Base-by-base conservation (phyloP, 2,888 invertebrate genomes). In the Acanthosepion esculentum region DNA sequence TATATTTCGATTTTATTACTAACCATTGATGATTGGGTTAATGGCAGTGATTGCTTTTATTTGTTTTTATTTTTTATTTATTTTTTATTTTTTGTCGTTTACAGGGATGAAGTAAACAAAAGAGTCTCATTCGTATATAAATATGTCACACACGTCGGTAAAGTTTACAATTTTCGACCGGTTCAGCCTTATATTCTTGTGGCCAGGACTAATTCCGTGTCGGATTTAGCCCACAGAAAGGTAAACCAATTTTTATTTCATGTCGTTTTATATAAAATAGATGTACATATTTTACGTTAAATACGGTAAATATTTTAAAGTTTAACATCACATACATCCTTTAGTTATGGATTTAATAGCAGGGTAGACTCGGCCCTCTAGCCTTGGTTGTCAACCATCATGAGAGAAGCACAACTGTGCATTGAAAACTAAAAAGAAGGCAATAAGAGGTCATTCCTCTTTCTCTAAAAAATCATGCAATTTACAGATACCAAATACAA, bases 61-160 rank as follows among this genome's bases (percentile, higher is more conserved):
- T 92, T 41, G 41, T 41, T 41, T 41, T 41, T 41, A 41, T 41
- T 41, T 41, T 41, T 41, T 41, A 41, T 41, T 41, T 41, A 41
- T 41, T 41, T 41, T 41, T 41, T 41, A 41, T 41, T 41, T 92
- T 92, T 48, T 92, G 26, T 50, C n/a, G 3, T 92, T 48, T 12
- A 48, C 92, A 92, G 92, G 48, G 50, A 41, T 41, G 41, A 92
- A 50, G 0, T 92, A 20, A 26, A 48, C 26, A 50, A 50, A n/a
- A 94, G 94, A 94, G 48, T 26, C 1, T 94, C 94, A 1, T 94
- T 94, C 33, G 20, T 53, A 15, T 41, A n/a, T 33, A 94, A 64
- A 41, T 94, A 94, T 64, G 59, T 94, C 20, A 94, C 53, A 29
- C 94, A 94, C 10, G 64, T 20, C 55, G 94, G 94, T 41, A 94